Percentiles rank a stretch among this genome's conserved stretches.
These are phyloP conservation scores for Scaptodrosophila latifasciaeformis DNA, from an alignment of 2,888 invertebrate species.

Conservation along the genomic window DNA sequence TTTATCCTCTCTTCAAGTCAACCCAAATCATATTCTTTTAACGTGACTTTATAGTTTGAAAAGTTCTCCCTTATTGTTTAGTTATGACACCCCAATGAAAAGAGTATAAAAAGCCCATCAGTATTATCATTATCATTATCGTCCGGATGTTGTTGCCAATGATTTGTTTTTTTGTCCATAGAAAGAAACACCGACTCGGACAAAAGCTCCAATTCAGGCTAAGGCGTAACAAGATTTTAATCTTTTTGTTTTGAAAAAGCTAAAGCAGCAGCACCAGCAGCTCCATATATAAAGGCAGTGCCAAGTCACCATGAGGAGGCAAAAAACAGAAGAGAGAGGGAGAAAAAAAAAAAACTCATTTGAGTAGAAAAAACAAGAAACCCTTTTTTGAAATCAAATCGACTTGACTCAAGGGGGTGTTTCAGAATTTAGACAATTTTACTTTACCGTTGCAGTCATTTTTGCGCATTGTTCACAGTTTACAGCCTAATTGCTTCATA, in stretches of 20 bases:
- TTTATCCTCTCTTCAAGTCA: too few relatives aligned
- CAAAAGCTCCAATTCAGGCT: constrained; percentile 49
- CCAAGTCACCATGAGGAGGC: constrained; percentile 56
- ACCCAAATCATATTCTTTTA: too few relatives aligned
- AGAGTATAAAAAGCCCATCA: background rate
- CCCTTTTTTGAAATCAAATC: too few relatives aligned
- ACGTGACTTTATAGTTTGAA: too few relatives aligned
- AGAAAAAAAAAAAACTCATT: background rate
- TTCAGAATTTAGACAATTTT: constrained; percentile 36
- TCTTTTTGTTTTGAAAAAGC: constrained; percentile 39
- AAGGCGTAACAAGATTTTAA: constrained; percentile 61
- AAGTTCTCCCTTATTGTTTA: too few relatives aligned
- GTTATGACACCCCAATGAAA: constrained; percentile 21
- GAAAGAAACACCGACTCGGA: constrained; percentile 20
- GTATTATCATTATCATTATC: background rate
- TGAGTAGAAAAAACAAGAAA: background rate
- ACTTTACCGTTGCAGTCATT: constrained; percentile 60
- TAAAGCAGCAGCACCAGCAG: background rate
- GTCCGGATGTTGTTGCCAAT: background rate
- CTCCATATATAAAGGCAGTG: too few relatives aligned
- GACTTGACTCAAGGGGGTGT: too few relatives aligned
- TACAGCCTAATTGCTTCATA: constrained; percentile 70
- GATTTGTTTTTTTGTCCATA: too few relatives aligned
- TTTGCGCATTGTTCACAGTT: constrained; percentile 59
- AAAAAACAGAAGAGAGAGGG: constrained; percentile 47